Conservation (phyloP, 2,888 invertebrate genomes). For the Glaucopsyche alexis region DNA sequence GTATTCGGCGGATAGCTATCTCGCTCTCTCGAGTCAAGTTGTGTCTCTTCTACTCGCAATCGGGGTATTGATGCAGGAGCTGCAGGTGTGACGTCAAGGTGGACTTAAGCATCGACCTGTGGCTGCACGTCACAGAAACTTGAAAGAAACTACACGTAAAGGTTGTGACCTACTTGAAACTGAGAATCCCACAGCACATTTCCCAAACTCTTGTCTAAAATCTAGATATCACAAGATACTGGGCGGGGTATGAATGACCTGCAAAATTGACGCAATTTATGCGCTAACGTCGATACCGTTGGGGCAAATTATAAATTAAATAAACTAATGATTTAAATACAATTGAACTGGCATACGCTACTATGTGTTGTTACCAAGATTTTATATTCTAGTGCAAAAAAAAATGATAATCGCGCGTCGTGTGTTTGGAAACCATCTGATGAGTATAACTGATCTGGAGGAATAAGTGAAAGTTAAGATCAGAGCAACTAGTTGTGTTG, state of each 20-base stretch:
- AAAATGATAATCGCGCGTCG: neutral
- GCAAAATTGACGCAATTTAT: neutral
- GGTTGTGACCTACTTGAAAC: neutral
- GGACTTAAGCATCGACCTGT: neutral
- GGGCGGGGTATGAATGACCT: neutral
- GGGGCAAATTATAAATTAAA: neutral
- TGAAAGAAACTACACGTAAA: neutral
- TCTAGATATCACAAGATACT: neutral
- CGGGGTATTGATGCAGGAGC: neutral
- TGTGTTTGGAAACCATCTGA: neutral
- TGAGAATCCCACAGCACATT: neutral
- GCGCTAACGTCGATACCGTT: neutral
- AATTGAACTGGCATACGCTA: neutral
- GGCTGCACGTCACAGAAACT: neutral
- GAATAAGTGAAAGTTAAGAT: neutral
- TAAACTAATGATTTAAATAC: constrained; percentile 14
- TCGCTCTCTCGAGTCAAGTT: neutral
- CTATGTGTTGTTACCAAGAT: neutral
- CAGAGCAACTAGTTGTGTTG: neutral
- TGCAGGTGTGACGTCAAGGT: neutral
- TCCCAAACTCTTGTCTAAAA: neutral
- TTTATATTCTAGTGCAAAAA: neutral
- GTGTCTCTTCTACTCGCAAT: neutral
- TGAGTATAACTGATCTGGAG: neutral
- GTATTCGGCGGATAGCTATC: too few relatives aligned